Evolutionary conservation across 2,113 vertebrate species (phyloP).

Genomic region (Takifugu flavidus): DNA sequence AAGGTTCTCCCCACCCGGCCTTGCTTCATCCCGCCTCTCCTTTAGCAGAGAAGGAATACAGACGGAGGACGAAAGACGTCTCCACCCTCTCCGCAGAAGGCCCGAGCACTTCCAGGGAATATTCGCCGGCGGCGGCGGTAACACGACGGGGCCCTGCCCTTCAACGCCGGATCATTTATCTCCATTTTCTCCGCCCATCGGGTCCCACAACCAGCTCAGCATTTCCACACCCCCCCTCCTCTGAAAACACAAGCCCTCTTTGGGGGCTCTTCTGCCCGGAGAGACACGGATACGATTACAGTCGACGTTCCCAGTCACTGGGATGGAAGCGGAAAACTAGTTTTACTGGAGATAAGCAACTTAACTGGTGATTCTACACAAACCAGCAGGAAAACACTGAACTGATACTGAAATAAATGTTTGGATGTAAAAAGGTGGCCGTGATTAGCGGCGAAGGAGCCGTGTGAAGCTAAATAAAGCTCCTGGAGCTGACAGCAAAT

Average conservation of each 20-base stretch:
- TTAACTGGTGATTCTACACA: neutral
- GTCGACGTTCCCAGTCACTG: slow-evolving; percentile 18
- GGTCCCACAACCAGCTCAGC: slow-evolving; percentile 46
- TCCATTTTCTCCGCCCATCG: slow-evolving; percentile 52
- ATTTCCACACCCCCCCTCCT: slow-evolving; percentile 39
- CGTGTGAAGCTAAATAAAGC: slow-evolving; percentile 40
- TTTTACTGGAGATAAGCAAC: neutral
- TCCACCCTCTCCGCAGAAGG: slow-evolving; percentile 11
- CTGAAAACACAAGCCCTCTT: slow-evolving; percentile 31
- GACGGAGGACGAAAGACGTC: slow-evolving; percentile 37
- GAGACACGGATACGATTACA: slow-evolving; percentile 11
- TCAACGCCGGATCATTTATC: slow-evolving; percentile 61
- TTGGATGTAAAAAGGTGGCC: neutral
- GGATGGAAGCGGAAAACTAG: too few relatives aligned
- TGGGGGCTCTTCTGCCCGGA: slow-evolving; percentile 22
- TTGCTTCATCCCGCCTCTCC: slow-evolving; percentile 21
- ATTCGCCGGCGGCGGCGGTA: slow-evolving; percentile 31
- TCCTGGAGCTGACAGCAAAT: slow-evolving; percentile 19
- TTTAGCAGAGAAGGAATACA: slow-evolving; percentile 29
- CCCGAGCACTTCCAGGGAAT: slow-evolving; percentile 22
- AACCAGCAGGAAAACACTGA: neutral
- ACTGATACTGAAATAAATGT: neutral
- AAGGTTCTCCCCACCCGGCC: neutral
- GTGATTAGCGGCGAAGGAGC: neutral
- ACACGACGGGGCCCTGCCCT: slow-evolving; percentile 39